Base-by-base conservation (phyloP, 2,797 vertebrate species). In the Dermochelys coriacea region DNA sequence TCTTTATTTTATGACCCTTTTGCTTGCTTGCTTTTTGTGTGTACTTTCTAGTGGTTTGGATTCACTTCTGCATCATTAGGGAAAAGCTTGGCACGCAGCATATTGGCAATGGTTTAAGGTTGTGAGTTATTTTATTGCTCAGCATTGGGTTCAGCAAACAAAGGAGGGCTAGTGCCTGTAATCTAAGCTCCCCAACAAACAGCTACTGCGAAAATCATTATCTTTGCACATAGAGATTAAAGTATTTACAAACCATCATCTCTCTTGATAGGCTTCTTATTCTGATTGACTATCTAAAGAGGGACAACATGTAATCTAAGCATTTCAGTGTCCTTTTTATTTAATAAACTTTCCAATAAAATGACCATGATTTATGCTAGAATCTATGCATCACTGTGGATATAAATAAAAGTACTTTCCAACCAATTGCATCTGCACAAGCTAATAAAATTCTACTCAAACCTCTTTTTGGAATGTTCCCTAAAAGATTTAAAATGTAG, bases 381-480 rank as follows among this genome's bases (percentile, higher is more conserved):
- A 82, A 27, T 84, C 59, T 80, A 34, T 93, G 91, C 61, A 93
- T 93, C 50, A 71, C 12, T 80, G 51, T 78, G 61, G 45, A 68
- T 84, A 88, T 15, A 93, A 92, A 96, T 78, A 94, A 95, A 87
- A 94, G 89, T 75, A 78, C 5, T 91, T 94, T 94, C 34, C 47
- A 92, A 59, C 19, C 18, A 49, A 85, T 80, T 94, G 15, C 82
- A 85, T 50, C 10, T 12, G 80, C 50, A 80, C 8, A 89, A 88
- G 45, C 78, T 74, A 90, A 91, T 31, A 21, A 3, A 86, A 10
- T 54, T 86, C 29, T 61, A 84, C 29, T 12, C 89, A 57, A 89
- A 64, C 8, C 1, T 54, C 89, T 89, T 52, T 74, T 41, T 80
- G 59, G 59, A 82, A 87, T 93, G 12, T 3, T 87, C 19, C 1